phyloP scores from a whole-genome alignment of 2,797 vertebrate species.

The Muraenolepis orangiensis region DNA sequence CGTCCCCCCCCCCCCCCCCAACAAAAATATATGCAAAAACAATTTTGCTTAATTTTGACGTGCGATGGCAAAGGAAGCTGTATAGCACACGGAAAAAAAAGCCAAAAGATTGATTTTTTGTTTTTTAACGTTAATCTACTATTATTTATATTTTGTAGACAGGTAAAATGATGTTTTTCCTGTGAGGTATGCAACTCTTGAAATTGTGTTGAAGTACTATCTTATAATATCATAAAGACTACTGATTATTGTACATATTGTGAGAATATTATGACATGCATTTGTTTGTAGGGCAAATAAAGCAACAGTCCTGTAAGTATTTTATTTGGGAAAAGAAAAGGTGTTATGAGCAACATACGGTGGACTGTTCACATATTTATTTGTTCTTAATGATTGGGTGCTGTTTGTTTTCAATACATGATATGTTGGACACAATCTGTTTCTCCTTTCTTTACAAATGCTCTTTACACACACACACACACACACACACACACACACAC shows the following conservation, averaged over 20 bases:
- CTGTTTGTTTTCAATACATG: conserved; percentile 38
- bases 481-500: not conserved
- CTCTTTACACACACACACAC: not conserved
- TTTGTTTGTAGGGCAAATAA: conserved; percentile 43
- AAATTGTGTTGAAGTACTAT: conserved; percentile 50
- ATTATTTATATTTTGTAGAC: conserved; percentile 8
- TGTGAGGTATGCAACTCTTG: conserved; percentile 43
- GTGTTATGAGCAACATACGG: conserved; percentile 41
- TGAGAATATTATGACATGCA: conserved; percentile 47
- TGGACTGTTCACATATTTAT: conserved; percentile 67
- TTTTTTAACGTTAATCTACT: conserved; percentile 31
- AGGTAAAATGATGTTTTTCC: conserved; percentile 27
- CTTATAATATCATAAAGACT: conserved; percentile 44
- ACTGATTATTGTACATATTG: conserved; percentile 58
- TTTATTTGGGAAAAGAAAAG: conserved; percentile 53
- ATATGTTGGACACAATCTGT: conserved; percentile 23
- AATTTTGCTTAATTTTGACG: conserved; percentile 7
- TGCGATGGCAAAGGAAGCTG: conserved; percentile 11
- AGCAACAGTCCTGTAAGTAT: conserved; percentile 55
- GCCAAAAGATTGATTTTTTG: conserved; percentile 69
- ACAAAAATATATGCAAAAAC: not conserved
- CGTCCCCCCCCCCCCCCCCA: not conserved
- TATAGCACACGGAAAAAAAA: conserved; percentile 44
- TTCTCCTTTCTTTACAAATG: not conserved
- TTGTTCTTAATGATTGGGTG: conserved; percentile 33